Conservation (phyloP, 2,113 vertebrate genomes). For the Pseudolaguvia tuberculata region DNA sequence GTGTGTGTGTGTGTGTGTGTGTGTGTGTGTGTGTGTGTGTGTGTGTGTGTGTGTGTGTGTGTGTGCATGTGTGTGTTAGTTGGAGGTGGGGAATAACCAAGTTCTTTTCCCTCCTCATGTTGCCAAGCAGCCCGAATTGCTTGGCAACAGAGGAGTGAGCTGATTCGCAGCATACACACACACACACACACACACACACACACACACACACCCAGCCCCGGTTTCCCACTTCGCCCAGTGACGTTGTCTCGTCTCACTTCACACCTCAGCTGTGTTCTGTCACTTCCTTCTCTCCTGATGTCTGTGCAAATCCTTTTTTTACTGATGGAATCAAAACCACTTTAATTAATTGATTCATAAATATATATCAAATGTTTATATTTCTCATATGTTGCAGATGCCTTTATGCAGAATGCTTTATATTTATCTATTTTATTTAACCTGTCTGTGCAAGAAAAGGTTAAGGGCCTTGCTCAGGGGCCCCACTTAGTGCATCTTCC, state of each 20-base stretch:
- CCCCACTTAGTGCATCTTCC: too few relatives aligned
- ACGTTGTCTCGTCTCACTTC: conserved; percentile 54
- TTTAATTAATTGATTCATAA: too few relatives aligned
- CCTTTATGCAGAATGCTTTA: too few relatives aligned
- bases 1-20: too few relatives aligned
- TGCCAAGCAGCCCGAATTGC: conserved; percentile 52
- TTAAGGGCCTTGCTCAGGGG: too few relatives aligned
- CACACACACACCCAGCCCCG: conserved; percentile 23
- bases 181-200: conserved; percentile 21
- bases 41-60: background rate
- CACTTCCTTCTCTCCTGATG: background rate
- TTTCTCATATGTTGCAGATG: too few relatives aligned
- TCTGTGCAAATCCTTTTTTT: background rate
- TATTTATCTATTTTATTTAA: too few relatives aligned
- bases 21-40: background rate
- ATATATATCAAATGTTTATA: too few relatives aligned
- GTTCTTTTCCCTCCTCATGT: conserved; percentile 35
- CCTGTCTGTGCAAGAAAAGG: too few relatives aligned
- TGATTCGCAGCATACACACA: conserved; percentile 59
- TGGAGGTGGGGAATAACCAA: conserved; percentile 22
- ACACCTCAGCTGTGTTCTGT: conserved; percentile 29
- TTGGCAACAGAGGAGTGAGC: conserved; percentile 54
- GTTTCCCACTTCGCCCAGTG: conserved; percentile 55
- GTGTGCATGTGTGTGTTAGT: background rate
- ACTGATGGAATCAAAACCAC: too few relatives aligned